phyloP scores from a whole-genome alignment of 2,113 vertebrate genomes.

The Odobenus rosmarus region DNA sequence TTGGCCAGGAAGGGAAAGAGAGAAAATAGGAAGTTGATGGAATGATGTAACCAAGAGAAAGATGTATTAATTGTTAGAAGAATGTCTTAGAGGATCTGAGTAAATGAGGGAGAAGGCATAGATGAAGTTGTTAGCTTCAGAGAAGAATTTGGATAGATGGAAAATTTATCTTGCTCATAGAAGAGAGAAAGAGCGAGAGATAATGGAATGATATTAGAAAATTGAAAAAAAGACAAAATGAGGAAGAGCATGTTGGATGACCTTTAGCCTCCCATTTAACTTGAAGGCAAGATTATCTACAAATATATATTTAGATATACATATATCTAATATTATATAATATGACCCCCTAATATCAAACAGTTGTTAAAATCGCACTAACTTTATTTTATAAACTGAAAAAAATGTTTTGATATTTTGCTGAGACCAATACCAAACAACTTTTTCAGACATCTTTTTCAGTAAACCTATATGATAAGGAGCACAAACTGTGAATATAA shows the following conservation, averaged over 20 bases:
- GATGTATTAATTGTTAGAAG: neutral
- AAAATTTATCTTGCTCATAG: neutral
- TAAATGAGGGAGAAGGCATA: neutral
- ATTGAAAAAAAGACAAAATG: neutral
- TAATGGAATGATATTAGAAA: neutral
- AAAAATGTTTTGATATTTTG: neutral
- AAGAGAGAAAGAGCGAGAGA: neutral
- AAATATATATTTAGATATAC: neutral
- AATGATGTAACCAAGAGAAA: neutral
- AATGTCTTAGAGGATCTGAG: neutral
- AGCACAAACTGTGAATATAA: neutral
- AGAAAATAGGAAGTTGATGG: neutral
- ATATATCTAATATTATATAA: neutral
- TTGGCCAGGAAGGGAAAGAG: neutral
- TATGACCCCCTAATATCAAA: neutral
- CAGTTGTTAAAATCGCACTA: neutral
- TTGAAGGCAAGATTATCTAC: neutral
- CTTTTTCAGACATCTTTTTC: neutral
- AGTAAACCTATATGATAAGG: neutral
- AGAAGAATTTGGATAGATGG: neutral
- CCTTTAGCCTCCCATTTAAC: neutral
- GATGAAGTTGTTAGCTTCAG: neutral
- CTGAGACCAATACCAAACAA: neutral
- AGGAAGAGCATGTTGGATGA: neutral
- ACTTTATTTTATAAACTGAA: constrained; percentile 1